Conservation (phyloP, 2,797 vertebrate species). For the Arremon brunneinucha region DNA sequence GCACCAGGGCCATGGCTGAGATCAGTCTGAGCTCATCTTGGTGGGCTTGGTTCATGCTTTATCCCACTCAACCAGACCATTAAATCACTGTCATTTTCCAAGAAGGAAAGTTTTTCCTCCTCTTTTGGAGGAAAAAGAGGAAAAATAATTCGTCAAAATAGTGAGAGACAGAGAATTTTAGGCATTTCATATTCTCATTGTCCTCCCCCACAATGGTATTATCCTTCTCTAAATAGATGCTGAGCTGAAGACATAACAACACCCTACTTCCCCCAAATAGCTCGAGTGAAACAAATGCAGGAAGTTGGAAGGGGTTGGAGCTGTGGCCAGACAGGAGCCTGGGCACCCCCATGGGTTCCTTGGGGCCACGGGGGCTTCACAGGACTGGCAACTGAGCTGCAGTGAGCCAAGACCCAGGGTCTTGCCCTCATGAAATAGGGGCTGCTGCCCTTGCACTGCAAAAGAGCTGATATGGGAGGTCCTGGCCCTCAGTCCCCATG, state of each 20-base stretch:
- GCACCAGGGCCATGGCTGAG: not conserved
- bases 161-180: not conserved
- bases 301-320: not conserved
- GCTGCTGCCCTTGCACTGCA: not conserved
- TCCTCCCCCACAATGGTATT: constrained; percentile 33
- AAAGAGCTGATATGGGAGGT: not conserved
- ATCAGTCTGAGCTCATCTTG: not conserved
- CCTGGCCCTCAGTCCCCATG: not conserved
- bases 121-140: not conserved
- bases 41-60: not conserved
- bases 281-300: constrained; percentile 5
- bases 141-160: not conserved
- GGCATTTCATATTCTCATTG: constrained; percentile 32
- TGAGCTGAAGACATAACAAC: constrained; percentile 57
- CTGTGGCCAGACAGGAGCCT: not conserved
- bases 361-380: not conserved
- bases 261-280: constrained; percentile 26
- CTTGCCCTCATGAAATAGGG: not conserved
- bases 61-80: not conserved
- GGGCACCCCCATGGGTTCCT: not conserved
- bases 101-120: not conserved
- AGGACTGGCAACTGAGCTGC: not conserved
- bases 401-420: not conserved
- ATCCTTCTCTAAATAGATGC: constrained; percentile 43
- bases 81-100: not conserved